Percentiles rank a stretch among this genome's conserved stretches.
phyloP scores from a whole-genome alignment of 2,888 invertebrate species.

The Anthophora plumipes region DNA sequence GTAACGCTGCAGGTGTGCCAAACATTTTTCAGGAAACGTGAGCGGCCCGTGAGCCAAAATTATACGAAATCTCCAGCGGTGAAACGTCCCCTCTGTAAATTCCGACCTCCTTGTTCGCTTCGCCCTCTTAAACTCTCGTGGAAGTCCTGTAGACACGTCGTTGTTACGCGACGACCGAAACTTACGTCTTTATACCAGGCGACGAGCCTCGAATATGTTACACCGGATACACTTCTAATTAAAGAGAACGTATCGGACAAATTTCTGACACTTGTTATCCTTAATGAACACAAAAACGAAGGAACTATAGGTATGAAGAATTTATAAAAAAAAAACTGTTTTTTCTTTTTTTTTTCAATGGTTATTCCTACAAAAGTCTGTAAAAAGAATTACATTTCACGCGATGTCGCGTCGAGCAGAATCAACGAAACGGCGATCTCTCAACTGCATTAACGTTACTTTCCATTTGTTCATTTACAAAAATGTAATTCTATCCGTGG shows the following conservation, averaged over 20 bases:
- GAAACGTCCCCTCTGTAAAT: constrained; percentile 64
- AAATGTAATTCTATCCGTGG: constrained; percentile 9
- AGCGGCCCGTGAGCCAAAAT: constrained; percentile 64
- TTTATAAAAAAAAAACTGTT: background rate
- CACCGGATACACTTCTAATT: constrained; percentile 31
- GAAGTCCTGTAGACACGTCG: constrained; percentile 49
- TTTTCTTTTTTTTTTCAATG: background rate
- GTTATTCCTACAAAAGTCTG: background rate
- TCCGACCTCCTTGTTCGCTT: constrained; percentile 31
- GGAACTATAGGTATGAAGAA: background rate
- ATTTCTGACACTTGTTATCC: background rate
- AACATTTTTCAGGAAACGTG: constrained; percentile 72
- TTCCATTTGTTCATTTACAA: constrained; percentile 48
- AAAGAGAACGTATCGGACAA: background rate
- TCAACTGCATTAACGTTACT: constrained; percentile 25
- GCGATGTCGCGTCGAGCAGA: background rate
- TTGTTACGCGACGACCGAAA: constrained; percentile 45
- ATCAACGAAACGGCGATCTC: constrained; percentile 13
- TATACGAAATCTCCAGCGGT: constrained; percentile 70
- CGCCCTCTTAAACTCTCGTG: constrained; percentile 51
- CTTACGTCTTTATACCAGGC: constrained; percentile 55
- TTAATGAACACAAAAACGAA: background rate
- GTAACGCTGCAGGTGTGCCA: constrained; percentile 74
- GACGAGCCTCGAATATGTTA: constrained; percentile 47
- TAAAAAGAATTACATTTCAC: constrained; percentile 32